Conservation (phyloP, 2,797 vertebrate genomes). For the Nasua narica region DNA sequence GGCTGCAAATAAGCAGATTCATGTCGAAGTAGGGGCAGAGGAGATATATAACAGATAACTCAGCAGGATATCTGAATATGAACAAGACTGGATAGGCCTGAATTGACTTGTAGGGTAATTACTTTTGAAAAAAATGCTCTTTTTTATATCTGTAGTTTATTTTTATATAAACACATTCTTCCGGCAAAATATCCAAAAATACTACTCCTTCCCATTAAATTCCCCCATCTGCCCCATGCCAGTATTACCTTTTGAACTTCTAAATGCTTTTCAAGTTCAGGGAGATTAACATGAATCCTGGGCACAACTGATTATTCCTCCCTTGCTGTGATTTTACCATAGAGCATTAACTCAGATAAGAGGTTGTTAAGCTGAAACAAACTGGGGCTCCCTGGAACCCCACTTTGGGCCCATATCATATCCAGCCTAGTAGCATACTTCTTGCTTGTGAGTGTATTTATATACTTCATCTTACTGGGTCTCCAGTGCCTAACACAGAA, state of each 20-base stretch:
- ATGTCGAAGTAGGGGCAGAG: neutral
- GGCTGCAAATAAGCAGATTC: neutral
- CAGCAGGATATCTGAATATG: neutral
- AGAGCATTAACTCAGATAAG: neutral
- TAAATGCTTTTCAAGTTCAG: conserved; percentile 19
- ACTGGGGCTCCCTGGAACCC: neutral
- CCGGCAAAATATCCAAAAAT: neutral
- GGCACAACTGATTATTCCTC: neutral
- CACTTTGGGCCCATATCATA: no score
- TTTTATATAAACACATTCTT: conserved; percentile 50
- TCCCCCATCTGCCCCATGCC: neutral
- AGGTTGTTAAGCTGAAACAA: neutral
- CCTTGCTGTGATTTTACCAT: neutral
- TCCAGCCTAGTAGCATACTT: neutral
- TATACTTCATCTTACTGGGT: neutral
- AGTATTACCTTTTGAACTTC: neutral
- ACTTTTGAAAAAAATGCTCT: neutral
- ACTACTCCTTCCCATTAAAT: neutral
- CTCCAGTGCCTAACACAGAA: neutral
- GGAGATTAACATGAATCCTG: neutral
- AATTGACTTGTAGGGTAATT: neutral
- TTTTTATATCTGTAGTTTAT: neutral
- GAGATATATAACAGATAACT: neutral
- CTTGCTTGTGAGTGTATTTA: neutral
- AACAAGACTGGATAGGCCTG: neutral